Evolutionary conservation across 2,888 invertebrate genomes (phyloP), one percentile per base, ranked within the genome.

Genomic region (Andrena chrysosceles): DNA sequence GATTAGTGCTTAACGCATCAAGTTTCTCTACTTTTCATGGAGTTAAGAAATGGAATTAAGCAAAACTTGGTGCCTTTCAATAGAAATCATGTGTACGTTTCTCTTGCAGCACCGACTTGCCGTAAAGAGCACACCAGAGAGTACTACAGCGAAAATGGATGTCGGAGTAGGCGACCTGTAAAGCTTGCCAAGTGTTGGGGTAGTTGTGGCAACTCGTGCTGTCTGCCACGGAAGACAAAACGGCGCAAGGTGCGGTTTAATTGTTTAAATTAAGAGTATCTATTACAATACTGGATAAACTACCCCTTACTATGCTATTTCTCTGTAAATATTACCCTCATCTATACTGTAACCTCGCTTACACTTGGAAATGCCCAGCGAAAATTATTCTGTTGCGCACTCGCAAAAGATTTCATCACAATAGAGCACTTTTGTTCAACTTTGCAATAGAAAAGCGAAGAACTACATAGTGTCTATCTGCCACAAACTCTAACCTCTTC

Each of bases 161-260:
- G 99, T 94, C 96, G 98, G 88, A 98, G 98, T 83, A 96, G 98
- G 81, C 97, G 98, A 92, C 98, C 98, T 64, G 96, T 99, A 87
- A 98, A 98, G 92, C 97, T 98, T 94, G 98, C 99, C 77, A 96
- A 97, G 93, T 98, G 98, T 94, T 96, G 96, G 85, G 96, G 96
- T 79, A 97, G 97, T 91, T 98, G 98, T 91, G 97, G 97, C 86
- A 96, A 96, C 63, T 96, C 96, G 87, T 99, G 99, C 95, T 99
- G 99, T 94, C 96, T 97, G 86, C 98, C 99, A 2, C 96, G 98
- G 93, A 98, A 98, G 94, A 98, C 98, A 89, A 98, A 99, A 95
- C 96, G 98, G 93, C 96, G 99, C 95, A 98, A 98, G 96, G 98
- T 99, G 91, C 26, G 67, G 26, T 62, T 42, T 33, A 56, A 62